These are phyloP conservation scores for Phrynocephalus forsythii DNA, from an alignment of 2,797 vertebrate species.

Conservation along the genomic window DNA sequence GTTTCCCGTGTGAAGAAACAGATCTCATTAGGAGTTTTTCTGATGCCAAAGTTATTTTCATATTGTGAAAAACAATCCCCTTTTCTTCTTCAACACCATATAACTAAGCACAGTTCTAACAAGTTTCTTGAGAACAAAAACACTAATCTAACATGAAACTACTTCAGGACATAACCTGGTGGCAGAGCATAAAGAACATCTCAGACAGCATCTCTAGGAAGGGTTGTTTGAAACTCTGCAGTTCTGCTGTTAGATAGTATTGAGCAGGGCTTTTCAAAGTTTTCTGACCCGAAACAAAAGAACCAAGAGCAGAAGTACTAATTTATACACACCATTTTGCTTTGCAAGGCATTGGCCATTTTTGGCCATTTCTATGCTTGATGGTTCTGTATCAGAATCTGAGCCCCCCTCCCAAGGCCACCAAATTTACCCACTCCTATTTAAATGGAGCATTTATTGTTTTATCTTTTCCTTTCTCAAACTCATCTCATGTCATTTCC, in stretches of 20 bases:
- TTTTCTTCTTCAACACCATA: not conserved
- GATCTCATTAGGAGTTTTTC: not conserved
- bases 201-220: not conserved
- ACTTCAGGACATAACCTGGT: not conserved
- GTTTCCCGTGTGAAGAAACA: not conserved
- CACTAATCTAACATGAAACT: too few relatives aligned
- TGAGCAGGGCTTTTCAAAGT: not conserved
- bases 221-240: not conserved
- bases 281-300: too few relatives aligned
- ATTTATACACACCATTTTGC: too few relatives aligned
- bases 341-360: too few relatives aligned
- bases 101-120: not conserved
- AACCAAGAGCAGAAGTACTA: too few relatives aligned
- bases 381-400: too few relatives aligned
- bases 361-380: too few relatives aligned
- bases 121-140: not conserved
- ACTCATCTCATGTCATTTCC: too few relatives aligned
- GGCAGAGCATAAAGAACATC: not conserved
- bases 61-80: not conserved
- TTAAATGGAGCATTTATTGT: too few relatives aligned
- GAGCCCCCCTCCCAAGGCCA: not conserved
- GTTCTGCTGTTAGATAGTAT: not conserved
- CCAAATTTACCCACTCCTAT: not conserved
- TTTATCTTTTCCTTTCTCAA: too few relatives aligned
- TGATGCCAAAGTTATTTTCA: conserved; percentile 7